Conservation (phyloP, 2,113 vertebrate genomes). For the Vicugna pacos region DNA sequence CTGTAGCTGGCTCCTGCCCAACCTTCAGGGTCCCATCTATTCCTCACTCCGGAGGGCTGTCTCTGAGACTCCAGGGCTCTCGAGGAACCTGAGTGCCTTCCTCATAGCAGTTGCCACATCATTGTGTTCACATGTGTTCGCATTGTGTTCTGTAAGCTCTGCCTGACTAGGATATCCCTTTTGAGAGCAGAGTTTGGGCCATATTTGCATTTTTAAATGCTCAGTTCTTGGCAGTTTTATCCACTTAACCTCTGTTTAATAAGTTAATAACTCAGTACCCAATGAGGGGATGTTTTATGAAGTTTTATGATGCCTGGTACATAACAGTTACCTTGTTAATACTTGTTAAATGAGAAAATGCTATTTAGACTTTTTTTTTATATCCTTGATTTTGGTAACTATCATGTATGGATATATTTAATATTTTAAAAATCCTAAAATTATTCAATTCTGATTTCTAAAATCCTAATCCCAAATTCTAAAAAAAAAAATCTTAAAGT, state of each 20-base stretch:
- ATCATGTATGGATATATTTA: not conserved
- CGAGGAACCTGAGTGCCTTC: not conserved
- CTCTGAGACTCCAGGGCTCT: not conserved
- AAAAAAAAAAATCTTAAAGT: not conserved
- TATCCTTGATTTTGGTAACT: not conserved
- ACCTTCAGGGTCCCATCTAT: not conserved
- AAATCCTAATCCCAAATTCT: not conserved
- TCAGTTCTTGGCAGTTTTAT: not conserved
- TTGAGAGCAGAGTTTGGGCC: not conserved
- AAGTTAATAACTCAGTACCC: not conserved
- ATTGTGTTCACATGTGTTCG: not conserved
- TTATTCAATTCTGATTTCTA: not conserved
- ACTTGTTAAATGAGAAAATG: not conserved
- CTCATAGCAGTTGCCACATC: not conserved
- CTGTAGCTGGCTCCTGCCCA: too few relatives aligned
- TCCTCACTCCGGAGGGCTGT: not conserved
- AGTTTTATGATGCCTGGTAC: not conserved
- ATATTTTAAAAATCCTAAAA: not conserved
- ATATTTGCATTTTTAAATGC: not conserved
- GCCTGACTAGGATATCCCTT: not conserved
- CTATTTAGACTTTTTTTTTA: not conserved
- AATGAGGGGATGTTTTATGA: not conserved
- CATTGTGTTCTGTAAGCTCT: not conserved
- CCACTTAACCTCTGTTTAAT: not conserved
- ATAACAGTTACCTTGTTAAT: not conserved